Percentiles rank a stretch among this genome's conserved stretches.
Evolutionary conservation across 2,797 vertebrate species (phyloP).

Genomic region (Coluber constrictor): DNA sequence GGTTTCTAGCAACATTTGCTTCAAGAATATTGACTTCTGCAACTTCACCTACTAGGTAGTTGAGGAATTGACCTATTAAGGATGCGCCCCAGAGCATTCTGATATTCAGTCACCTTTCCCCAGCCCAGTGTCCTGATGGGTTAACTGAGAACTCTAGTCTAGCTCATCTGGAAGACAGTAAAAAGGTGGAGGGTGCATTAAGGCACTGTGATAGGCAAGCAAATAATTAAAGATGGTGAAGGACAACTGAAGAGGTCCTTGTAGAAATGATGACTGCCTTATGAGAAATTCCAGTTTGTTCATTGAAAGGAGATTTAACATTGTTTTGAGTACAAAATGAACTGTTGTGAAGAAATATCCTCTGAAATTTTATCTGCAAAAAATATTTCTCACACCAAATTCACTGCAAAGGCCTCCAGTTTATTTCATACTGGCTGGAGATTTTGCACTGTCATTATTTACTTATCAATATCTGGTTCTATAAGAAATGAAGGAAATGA

Average conservation of each 20-base stretch:
- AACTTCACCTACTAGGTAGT: background rate
- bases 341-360: background rate
- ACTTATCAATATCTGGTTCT: background rate
- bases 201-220: background rate
- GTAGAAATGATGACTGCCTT: background rate
- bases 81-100: background rate
- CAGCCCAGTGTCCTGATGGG: background rate
- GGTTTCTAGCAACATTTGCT: background rate
- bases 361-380: background rate
- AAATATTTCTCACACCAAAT: background rate
- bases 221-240: background rate
- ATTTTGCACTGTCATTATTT: background rate
- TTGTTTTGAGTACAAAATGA: background rate
- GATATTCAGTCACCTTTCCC: background rate
- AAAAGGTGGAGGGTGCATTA: background rate
- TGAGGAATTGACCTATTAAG: background rate
- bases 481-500: background rate
- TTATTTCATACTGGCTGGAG: background rate
- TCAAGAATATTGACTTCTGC: background rate
- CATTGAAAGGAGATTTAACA: no score
- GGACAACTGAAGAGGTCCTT: background rate
- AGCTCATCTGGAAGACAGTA: background rate
- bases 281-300: background rate
- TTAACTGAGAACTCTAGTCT: background rate
- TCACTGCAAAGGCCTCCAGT: background rate